Base-by-base conservation (phyloP, 1,140 invertebrate species). In the Muscidifurax raptorellus region DNA sequence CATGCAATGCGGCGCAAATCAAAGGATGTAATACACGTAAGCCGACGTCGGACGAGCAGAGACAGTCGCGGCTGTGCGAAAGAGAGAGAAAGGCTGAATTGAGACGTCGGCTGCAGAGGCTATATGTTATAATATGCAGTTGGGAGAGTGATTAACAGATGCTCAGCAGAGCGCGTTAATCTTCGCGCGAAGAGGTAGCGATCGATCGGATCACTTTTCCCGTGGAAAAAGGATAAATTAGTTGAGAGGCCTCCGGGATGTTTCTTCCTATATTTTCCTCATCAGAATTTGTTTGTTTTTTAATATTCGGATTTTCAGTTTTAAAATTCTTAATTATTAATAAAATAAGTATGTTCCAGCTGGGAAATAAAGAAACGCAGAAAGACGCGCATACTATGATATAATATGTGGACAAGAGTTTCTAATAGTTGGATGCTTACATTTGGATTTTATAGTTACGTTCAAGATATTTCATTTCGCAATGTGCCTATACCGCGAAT, bases 171-270 rank as follows among this genome's bases (percentile, higher is more conserved):
- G 36, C 9, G 44, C 74, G 74, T 78, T 83, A 79, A 78, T 83
- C 44, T 71, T 36, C 40, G 15, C 40, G 27, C 28, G 15, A 5
- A 27, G n/a, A 27, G 5, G 67, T n/a, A n/a, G n/a, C n/a, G n/a
- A n/a, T n/a, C n/a, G n/a, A 82, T 75, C 71, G 80, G 80, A 82
- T 82, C 75, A 75, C 15, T 75, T 82, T 82, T 82, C 75, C 47
- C 71, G 47, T 47, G 30, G 80, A 25, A 82, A 74, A 82, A 64
- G n/a, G n/a, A n/a, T n/a, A n/a, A n/a, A n/a, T n/a, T n/a, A n/a
- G n/a, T n/a, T n/a, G n/a, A n/a, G n/a, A n/a, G n/a, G n/a, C n/a
- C n/a, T n/a, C n/a, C n/a, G n/a, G n/a, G n/a, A n/a, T n/a, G n/a
- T n/a, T n/a, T n/a, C n/a, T n/a, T n/a, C n/a, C n/a, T n/a, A n/a